Evolutionary conservation across 2,888 invertebrate species (phyloP), one percentile per base, ranked within the genome.

Genomic region (Protophormia terraenovae): DNA sequence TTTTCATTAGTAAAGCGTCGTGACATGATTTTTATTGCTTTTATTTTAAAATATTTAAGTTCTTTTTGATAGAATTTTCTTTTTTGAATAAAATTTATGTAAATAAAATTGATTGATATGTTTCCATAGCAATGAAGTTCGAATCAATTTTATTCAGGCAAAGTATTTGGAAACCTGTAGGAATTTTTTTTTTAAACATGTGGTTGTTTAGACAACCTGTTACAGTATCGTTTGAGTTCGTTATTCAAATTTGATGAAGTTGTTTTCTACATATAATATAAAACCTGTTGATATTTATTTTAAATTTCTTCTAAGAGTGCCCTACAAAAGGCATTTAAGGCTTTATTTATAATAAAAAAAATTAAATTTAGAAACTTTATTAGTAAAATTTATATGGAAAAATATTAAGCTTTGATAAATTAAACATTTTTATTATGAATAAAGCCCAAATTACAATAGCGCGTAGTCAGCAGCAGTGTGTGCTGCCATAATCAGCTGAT

Each of bases 1-100:
- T 73, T 81, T 41, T 87, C 87, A 8, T 47, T 47, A 3, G 47
- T 85, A 24, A 76, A 85, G 3, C 72, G 75, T 0, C 16, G 41
- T 2, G 79, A 53, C 55, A 82, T 82, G 35, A 58, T 75, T 50
- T 16, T 5, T 1, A n/a, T n/a, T n/a, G n/a, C n/a, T n/a, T 24
- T 2, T 10, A 3, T 32, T 45, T 41, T n/a, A 41, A 5, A 16
- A n/a, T 27, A n/a, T n/a, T n/a, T n/a, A n/a, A 19, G 0, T 64
- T 66, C 2, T 41, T 35, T 38, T 22, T n/a, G 32, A 0, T 1
- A 66, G 50, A 81, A 27, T 27, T 32, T 67, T 58, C 10, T 38
- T 64, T 19, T 60, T 4, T 75, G 14, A 24, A 50, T n/a, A 3
- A 12, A 47, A 50, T 35, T 50, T 50, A 50, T 75, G 47, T n/a